These are phyloP conservation scores for Syrphus vitripennis DNA, from an alignment of 2,888 invertebrate genomes.

Conservation along the genomic window DNA sequence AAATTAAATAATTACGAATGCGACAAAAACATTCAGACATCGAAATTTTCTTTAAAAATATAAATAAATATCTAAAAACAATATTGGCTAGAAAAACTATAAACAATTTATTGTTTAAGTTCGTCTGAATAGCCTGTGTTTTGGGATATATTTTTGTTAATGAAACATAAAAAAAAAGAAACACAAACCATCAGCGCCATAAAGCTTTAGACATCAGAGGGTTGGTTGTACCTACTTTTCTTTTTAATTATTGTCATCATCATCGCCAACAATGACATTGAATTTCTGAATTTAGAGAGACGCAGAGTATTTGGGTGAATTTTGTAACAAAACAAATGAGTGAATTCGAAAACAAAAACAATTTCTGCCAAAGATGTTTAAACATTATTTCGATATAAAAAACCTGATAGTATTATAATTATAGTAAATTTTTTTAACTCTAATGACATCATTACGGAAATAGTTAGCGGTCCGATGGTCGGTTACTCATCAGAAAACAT, in stretches of 20 bases:
- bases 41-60: conserved; percentile 24
- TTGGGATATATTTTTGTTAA: conserved; percentile 48
- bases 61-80: conserved; percentile 19
- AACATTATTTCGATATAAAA: conserved; percentile 1
- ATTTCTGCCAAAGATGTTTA: not conserved
- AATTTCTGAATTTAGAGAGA: conserved; percentile 24
- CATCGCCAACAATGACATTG: conserved; percentile 39
- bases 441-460: not conserved
- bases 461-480: not conserved
- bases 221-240: not conserved
- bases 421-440: not conserved
- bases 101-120: conserved; percentile 42
- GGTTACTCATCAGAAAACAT: not conserved
- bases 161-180: conserved; percentile 20
- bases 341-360: not conserved
- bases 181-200: not conserved
- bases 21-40: conserved; percentile 19
- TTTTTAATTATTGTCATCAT: conserved; percentile 32
- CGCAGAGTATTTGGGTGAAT: not conserved
- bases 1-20: conserved; percentile 26
- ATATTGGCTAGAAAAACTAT: conserved; percentile 43
- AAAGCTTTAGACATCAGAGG: not conserved
- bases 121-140: conserved; percentile 11
- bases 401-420: not conserved
- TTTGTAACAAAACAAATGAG: conserved; percentile 14